Base-by-base conservation (phyloP, 2,797 vertebrate species). In the Mus caroli region DNA sequence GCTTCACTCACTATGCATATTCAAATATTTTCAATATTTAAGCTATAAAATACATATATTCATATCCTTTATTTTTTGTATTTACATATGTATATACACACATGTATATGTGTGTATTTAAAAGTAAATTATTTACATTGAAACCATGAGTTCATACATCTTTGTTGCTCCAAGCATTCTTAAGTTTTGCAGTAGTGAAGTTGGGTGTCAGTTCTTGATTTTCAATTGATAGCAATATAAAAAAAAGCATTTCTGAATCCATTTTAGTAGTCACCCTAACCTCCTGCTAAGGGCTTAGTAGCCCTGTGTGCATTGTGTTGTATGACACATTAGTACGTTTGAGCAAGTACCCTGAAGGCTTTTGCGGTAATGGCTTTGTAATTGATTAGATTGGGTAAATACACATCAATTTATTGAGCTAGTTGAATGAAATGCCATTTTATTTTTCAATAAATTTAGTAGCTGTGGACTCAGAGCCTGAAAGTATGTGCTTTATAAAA, bases 351-450 rank as follows among this genome's bases (percentile, higher is more conserved):
- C 34, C 60, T 84, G 60, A 85, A 71, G 31, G 6, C 11, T 88
- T 2, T 86, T 88, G 40, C n/a, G 28, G 20, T 78, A 62, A 91
- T 17, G 62, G 13, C 46, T 89, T 92, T 80, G 5, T 64, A 58
- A 89, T 92, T 96, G n/a, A 67, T 84, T 71, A 89, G 62, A 89
- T 78, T 79, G 64, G 78, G 11, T 62, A 94, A 75, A 92, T 92
- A 50, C 84, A n/a, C 15, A 78, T 89, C 78, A 85, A 34, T 92
- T 75, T 94, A 67, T 88, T 95, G 90, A 78, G 78, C 54, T 77
- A 90, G 69, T 78, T 78, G 31, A 13, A 46, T 83, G 52, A 94
- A 94, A 94, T 73, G 62, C 37, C 20, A 79, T 89, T 92, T 89
- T 94, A 73, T 84, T 85, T 94, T 94, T 71, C 60, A 94, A 34